Conservation (phyloP, 2,888 invertebrate species). For the Agrenia bidenticulata region DNA sequence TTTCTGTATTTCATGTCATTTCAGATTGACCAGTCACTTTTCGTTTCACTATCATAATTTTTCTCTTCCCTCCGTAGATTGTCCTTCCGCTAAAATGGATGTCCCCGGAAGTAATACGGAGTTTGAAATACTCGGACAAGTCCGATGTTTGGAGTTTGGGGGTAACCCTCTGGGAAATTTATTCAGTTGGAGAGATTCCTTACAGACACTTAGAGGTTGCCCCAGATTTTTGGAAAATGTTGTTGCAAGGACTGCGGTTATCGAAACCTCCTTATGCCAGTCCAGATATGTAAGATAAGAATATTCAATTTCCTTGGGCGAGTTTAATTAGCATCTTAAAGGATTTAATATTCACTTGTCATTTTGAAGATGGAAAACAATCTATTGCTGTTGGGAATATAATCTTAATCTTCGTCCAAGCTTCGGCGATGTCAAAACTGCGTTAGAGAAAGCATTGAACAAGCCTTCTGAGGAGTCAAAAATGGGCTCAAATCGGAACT, state of each 20-base stretch:
- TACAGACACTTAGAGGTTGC: conserved; percentile 8
- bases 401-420: neutral
- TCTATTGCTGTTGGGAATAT: conserved; percentile 4
- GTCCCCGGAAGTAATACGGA: conserved; percentile 4
- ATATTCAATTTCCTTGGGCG: neutral
- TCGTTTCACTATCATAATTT: neutral
- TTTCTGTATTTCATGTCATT: no score
- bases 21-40: neutral
- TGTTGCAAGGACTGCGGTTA: neutral
- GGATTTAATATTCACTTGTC: neutral
- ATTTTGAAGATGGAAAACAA: conserved; percentile 4
- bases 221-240: conserved; percentile 5
- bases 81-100: conserved; percentile 12
- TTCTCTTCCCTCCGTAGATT: neutral
- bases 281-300: neutral
- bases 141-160: conserved; percentile 15
- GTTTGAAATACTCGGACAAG: conserved; percentile 8
- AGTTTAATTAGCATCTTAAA: neutral
- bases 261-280: conserved; percentile 7
- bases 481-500: no score
- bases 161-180: conserved; percentile 15
- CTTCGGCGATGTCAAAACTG: neutral
- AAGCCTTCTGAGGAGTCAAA: neutral
- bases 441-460: neutral
- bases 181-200: conserved; percentile 10